Evolutionary conservation across 2,797 vertebrate genomes (phyloP).

Genomic region (Sebastes melanostomus): DNA sequence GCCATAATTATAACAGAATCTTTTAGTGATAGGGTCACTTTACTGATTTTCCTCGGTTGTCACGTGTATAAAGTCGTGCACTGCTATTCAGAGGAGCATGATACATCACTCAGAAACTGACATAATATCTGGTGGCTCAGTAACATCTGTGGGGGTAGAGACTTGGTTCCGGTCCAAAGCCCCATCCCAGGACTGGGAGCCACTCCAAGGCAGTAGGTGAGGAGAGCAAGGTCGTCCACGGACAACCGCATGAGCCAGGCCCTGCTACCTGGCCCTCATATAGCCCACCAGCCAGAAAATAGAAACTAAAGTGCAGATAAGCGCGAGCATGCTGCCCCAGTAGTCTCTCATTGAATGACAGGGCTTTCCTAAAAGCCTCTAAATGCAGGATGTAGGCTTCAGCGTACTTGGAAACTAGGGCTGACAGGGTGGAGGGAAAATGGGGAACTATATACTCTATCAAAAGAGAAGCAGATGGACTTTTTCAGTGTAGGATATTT

Average conservation of each 20-base stretch:
- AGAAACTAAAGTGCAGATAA: constrained; percentile 76
- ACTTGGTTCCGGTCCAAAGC: constrained; percentile 87
- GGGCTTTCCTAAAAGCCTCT: constrained; percentile 82
- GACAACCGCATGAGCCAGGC: constrained; percentile 80
- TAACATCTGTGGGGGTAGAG: constrained; percentile 88
- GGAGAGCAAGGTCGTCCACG: constrained; percentile 87
- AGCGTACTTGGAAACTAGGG: constrained; percentile 60
- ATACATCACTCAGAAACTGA: constrained; percentile 81
- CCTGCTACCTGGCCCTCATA: constrained; percentile 75
- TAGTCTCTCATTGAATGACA: constrained; percentile 77
- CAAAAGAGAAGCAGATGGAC: constrained; percentile 68
- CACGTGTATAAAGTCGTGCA: constrained; percentile 16
- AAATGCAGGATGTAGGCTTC: constrained; percentile 82
- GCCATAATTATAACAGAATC: neutral
- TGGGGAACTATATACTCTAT: constrained; percentile 45
- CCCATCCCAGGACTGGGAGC: constrained; percentile 86
- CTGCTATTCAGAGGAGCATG: constrained; percentile 51
- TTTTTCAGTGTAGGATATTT: constrained; percentile 52
- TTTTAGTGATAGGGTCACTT: constrained; percentile 1
- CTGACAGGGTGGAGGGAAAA: constrained; percentile 62
- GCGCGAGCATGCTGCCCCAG: constrained; percentile 71
- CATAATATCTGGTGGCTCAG: constrained; percentile 84
- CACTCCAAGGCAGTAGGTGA: constrained; percentile 87
- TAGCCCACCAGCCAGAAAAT: constrained; percentile 70
- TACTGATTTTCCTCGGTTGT: constrained; percentile 9